These are phyloP conservation scores for Channa argus DNA, from an alignment of 2,113 vertebrate species.

Conservation along the genomic window DNA sequence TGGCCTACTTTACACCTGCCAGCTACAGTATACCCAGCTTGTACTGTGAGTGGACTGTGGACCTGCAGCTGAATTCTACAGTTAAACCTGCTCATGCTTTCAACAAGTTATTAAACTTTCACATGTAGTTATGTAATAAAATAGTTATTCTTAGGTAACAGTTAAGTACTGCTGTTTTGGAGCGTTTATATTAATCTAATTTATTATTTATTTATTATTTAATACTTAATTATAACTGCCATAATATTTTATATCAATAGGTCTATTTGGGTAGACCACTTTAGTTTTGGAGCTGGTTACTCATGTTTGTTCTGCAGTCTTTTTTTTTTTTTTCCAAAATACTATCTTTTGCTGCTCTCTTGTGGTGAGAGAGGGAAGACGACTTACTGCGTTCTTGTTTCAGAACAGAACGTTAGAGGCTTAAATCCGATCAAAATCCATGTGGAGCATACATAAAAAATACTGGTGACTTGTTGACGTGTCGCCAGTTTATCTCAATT, in stretches of 20 bases:
- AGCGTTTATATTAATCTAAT: background rate
- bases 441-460: too few relatives aligned
- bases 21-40: background rate
- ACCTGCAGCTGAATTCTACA: background rate
- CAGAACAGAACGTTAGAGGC: too few relatives aligned
- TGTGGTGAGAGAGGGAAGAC: slow-evolving; percentile 21
- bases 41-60: background rate
- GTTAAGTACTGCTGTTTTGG: background rate
- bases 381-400: too few relatives aligned
- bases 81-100: background rate
- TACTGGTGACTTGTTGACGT: too few relatives aligned
- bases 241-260: background rate
- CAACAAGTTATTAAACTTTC: background rate
- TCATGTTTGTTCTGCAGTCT: background rate
- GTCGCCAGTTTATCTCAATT: too few relatives aligned
- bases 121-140: too few relatives aligned
- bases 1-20: slow-evolving; percentile 63
- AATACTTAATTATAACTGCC: background rate
- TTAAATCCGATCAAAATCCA: too few relatives aligned
- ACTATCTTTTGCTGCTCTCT: slow-evolving; percentile 61
- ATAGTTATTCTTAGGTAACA: too few relatives aligned
- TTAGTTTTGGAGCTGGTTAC: too few relatives aligned
- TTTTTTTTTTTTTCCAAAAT: background rate
- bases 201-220: background rate
- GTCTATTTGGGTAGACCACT: background rate